Base-by-base conservation (phyloP, 1,140 invertebrate species). In the Pteromalus puparum region DNA sequence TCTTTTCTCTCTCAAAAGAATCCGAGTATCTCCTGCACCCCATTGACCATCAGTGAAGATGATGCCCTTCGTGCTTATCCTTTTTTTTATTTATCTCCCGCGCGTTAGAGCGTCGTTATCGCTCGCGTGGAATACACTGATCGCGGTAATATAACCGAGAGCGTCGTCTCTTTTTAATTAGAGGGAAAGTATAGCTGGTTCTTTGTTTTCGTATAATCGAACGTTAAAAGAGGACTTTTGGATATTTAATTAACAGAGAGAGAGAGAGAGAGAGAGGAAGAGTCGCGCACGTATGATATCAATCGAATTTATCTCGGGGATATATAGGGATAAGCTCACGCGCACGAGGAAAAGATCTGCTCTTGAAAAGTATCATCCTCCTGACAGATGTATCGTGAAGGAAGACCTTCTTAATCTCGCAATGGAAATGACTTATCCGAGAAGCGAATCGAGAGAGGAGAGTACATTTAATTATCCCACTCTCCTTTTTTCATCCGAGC, bases 171-270 rank as follows among this genome's bases (percentile, higher is more conserved):
- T 74, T 26, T 70, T 30, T 18, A 74, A 42, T 38, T 73, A n/a
- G 30, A 34, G 38, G 18, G 34, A 46, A 61, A 77, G 26, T n/a
- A 18, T 6, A 26, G 28, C n/a, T n/a, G n/a, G n/a, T n/a, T n/a
- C n/a, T n/a, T n/a, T n/a, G n/a, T n/a, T n/a, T n/a, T n/a, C n/a
- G n/a, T n/a, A n/a, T n/a, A n/a, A n/a, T n/a, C 76, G 61, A 67
- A 67, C 53, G 34, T 67, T 67, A 79, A 68, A 72, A 38, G 34
- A 38, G 34, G 79, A 72, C 38, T 81, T 81, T 28, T 24, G 12
- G n/a, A n/a, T n/a, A 72, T 81, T 81, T 81, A 81, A 81, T 81
- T 81, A 81, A 53, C 79, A 72, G 38, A 72, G 68, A 72, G n/a
- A n/a, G n/a, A n/a, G n/a, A n/a, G n/a, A n/a, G n/a, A n/a, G n/a